Evolutionary conservation across 2,888 invertebrate genomes (phyloP), one percentile per base, ranked within the genome.

Genomic region (Galeopsomyia nigrocyanea): DNA sequence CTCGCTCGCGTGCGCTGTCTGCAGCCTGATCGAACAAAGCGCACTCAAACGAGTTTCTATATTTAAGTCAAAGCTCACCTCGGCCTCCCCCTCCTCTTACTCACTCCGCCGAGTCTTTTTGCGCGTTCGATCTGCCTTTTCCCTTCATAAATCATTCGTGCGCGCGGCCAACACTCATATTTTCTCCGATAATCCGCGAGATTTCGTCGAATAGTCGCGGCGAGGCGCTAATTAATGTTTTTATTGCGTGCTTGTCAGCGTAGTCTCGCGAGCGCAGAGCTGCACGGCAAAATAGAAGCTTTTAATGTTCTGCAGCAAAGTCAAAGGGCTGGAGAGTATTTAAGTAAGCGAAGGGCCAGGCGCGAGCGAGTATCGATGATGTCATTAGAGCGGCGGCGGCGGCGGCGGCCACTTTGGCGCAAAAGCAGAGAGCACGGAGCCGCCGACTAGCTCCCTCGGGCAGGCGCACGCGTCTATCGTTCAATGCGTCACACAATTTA

Each of bases 401-500:
- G 16, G 50, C 17, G 53, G 16, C 13, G 21, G 26, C 19, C 22
- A 31, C 39, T 51, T 17, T 26, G 17, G n/a, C 6, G 46, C n/a
- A n/a, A n/a, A n/a, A n/a, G n/a, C n/a, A n/a, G n/a, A n/a, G n/a
- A n/a, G n/a, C n/a, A n/a, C n/a, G n/a, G n/a, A n/a, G n/a, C n/a
- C n/a, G n/a, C n/a, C n/a, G n/a, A n/a, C n/a, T n/a, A n/a, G n/a
- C n/a, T n/a, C n/a, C n/a, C n/a, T n/a, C n/a, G n/a, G n/a, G n/a
- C n/a, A n/a, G n/a, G n/a, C n/a, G n/a, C n/a, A n/a, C n/a, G n/a
- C 83, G 81, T 83, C 83, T 81, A 81, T 83, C 82, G n/a, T 84
- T 80, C 81, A 81, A 83, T 81, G 81, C 80, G 80, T n/a, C 83
- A 84, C 81, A 82, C 85, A 86, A 86, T 86, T 85, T 82, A 83